Conservation (phyloP, 2,113 vertebrate genomes). For the Marmota monax region DNA sequence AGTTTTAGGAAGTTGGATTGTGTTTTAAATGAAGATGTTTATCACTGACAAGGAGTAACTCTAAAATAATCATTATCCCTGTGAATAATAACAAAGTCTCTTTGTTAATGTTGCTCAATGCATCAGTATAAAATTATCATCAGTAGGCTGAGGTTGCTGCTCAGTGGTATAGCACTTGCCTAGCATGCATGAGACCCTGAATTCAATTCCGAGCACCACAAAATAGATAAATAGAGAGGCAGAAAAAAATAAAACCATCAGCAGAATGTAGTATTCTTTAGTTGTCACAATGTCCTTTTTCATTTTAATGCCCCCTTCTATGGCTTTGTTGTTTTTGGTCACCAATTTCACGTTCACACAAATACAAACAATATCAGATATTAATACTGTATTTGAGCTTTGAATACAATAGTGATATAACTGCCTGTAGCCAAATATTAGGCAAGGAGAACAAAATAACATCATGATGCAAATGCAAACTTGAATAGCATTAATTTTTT, state of each 20-base stretch:
- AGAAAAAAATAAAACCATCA: background rate
- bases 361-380: background rate
- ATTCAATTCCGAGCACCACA: background rate
- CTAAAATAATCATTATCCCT: conserved; percentile 43
- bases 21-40: conserved; percentile 58
- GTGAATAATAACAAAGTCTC: background rate
- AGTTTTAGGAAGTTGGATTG: conserved; percentile 13
- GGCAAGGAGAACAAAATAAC: background rate
- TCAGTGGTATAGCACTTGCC: background rate
- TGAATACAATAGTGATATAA: background rate
- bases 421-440: background rate
- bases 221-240: background rate
- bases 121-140: background rate
- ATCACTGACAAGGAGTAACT: conserved; percentile 12
- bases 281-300: background rate
- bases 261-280: background rate
- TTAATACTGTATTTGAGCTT: background rate
- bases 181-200: background rate
- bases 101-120: background rate
- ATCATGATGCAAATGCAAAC: background rate
- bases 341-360: background rate
- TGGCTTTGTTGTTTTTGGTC: background rate
- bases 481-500: background rate
- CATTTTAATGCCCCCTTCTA: background rate
- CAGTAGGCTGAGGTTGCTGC: background rate